Base-by-base conservation (phyloP, 2,113 vertebrate species). In the Ciconia boyciana region DNA sequence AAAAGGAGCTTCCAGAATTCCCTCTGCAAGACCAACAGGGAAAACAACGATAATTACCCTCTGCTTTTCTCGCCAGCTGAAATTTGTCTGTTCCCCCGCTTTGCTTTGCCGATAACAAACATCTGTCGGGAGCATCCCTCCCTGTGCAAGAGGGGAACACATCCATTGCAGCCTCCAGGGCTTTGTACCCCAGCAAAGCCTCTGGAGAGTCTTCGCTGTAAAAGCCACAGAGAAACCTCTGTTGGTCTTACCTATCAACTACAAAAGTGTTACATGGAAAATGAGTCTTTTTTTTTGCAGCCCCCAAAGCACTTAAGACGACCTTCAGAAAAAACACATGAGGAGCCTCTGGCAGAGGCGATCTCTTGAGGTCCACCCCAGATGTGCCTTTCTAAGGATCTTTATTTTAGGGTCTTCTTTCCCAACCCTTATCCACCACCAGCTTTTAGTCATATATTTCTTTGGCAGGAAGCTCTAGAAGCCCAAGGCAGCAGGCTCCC, bases 1-100 rank as follows among this genome's bases (percentile, higher is more conserved):
- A 69, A 90, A 94, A 81, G 15, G 69, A 87, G 83, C 77, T 94
- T 95, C 61, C 86, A 93, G 54, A 82, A 92, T 46, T 84, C 69
- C 57, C 74, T 87, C 72, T 79, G 32, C 65, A 89, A 94, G 54
- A 31, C 70, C 70, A 87, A 41, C 5, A 92, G 36, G 22, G 83
- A 96, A 96, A 87, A 90, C 24, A 70, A 60, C 12, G 12, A 41
- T 48, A n/a, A 87, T 51, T 84, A 83, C 36, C 72, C 74, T 46
- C 61, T 49, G 52, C 36, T 16, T 84, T 89, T 91, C 74, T 76
- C 9, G 2, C 64, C 92, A 95, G 92, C 86, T 94, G 93, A 96
- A 91, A 58, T 79, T 92, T 76, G 86, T 94, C 86, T 81, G 36
- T 76, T 92, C 64, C 78, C 46, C 57, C 4, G 3, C 64, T 90